Base-by-base conservation (phyloP, 2,797 vertebrate species). In the Microctenopoma steveboyesi region DNA sequence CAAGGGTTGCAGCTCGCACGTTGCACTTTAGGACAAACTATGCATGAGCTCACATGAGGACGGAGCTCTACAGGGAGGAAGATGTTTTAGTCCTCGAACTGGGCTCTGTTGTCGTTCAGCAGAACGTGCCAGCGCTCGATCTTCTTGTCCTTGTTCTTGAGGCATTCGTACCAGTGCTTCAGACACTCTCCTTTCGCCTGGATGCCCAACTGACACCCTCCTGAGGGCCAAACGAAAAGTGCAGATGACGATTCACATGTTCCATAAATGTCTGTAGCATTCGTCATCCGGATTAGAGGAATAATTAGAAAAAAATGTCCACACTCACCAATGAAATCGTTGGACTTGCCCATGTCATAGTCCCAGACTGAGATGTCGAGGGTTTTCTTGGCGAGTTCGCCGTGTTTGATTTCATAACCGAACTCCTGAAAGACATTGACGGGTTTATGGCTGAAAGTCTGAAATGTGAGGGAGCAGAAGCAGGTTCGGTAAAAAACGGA, bases 131-230 rank as follows among this genome's bases (percentile, higher is more conserved):
- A 99, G 87, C 95, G 96, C 72, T 99, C 97, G 0, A 97, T 97
- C 89, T 94, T 97, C 95, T 97, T 97, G 91, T 99, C 97, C 86
- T 98, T 98, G 94, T 98, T 99, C 91, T 98, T 99, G 72, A 99
- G 88, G 50, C 97, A 98, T 72, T 98, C 97, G 0, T 98, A 99
- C 97, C 97, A 99, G 86, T 99, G 97, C 92, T 98, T 98, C 89
- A 99, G 88, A 84, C 96, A 94, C 79, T 98, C 97, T 0, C 97
- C 97, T 88, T 98, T 97, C 8, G 96, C 97, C 0, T 95, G 96
- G 88, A 98, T 98, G 50, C 97, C 97, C 4, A 99, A 86, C 91
- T 97, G 96, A 83, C 96, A 98, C 5, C 97, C 97, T 0, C 97
- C 97, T 98, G 91, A 1, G 60, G 37, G 42, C 42, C 50, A 6